Base-by-base conservation (phyloP, 1,140 invertebrate species). In the Agrypnia vestita region DNA sequence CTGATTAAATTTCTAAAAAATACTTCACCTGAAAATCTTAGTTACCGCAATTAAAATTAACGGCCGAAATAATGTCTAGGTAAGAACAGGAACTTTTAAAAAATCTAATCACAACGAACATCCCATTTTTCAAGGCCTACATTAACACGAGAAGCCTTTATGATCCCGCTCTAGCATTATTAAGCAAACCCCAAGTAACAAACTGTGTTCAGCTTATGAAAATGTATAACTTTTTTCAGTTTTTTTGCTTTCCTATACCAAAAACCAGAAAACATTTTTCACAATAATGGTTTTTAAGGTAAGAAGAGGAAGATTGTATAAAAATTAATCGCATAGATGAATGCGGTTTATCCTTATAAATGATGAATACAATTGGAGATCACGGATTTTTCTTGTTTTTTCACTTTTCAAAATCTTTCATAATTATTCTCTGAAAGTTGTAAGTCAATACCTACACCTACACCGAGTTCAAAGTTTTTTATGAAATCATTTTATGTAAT, bases 151-250 rank as follows among this genome's bases (percentile, higher is more conserved):
- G 35, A 64, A 64, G 13, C 61, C 35, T 64, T 64, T 64, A 64
- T 64, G 61, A 64, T 13, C 61, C 10, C 61, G 35, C 35, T 64
- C 61, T 8, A 43, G 61, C 61, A 35, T 64, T 64, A 64, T 64
- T 64, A 64, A 64, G 35, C 19, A 21, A 64, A 64, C 19, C 21
- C 61, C 21, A 11, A 43, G 61, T 64, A 64, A 64, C 61, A 64
- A 64, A 64, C 61, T 64, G 10, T 64, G 61, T n/a, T 64, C 25
- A 64, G 61, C 61, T 64, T 64, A 64, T 64, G 61, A 64, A 64
- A 64, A 64, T 64, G 61, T 43, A 64, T 19, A 35, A 64, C 61
- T 64, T 64, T 64, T 64, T 64, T 43, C 19, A 64, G 61, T 25
- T 64, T 64, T 55, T 64, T 64, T 64, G 35, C 61, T 64, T 64